phyloP scores from a whole-genome alignment of 2,888 invertebrate genomes.

The Agriopis marginaria region DNA sequence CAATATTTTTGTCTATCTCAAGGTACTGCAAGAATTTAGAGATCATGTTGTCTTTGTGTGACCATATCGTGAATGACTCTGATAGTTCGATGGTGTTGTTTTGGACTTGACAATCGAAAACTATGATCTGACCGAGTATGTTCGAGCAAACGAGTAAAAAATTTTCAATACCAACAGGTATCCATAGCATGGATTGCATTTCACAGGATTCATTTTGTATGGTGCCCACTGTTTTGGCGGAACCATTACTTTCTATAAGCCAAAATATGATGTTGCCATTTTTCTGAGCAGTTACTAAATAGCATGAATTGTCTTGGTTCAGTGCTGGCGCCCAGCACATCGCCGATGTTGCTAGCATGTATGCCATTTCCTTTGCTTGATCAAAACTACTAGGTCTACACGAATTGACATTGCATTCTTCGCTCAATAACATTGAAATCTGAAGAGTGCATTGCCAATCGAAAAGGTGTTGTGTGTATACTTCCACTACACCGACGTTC shows the following conservation, averaged over 20 bases:
- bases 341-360: conserved; percentile 60
- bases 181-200: conserved; percentile 63
- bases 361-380: conserved; percentile 59
- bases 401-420: conserved; percentile 42
- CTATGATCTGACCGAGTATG: conserved; percentile 61
- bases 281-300: conserved; percentile 73
- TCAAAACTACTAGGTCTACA: conserved; percentile 49
- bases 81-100: conserved; percentile 48
- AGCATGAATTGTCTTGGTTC: conserved; percentile 58
- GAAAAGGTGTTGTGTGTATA: conserved; percentile 53
- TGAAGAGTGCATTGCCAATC: conserved; percentile 60
- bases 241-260: conserved; percentile 54
- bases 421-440: conserved; percentile 57
- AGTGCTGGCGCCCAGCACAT: conserved; percentile 67
- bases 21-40: conserved; percentile 55
- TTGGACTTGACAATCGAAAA: conserved; percentile 54
- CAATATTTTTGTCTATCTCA: conserved; percentile 52
- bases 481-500: conserved; percentile 70
- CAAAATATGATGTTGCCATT: conserved; percentile 68
- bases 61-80: conserved; percentile 59
- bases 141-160: conserved; percentile 64
- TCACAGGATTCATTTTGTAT: conserved; percentile 55
- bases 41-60: conserved; percentile 70
- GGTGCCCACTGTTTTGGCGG: conserved; percentile 48
- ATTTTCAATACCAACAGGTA: conserved; percentile 49